Evolutionary conservation across 2,888 invertebrate genomes (phyloP), one percentile per base, ranked within the genome.

Genomic region (Aphidoletes aphidimyza): DNA sequence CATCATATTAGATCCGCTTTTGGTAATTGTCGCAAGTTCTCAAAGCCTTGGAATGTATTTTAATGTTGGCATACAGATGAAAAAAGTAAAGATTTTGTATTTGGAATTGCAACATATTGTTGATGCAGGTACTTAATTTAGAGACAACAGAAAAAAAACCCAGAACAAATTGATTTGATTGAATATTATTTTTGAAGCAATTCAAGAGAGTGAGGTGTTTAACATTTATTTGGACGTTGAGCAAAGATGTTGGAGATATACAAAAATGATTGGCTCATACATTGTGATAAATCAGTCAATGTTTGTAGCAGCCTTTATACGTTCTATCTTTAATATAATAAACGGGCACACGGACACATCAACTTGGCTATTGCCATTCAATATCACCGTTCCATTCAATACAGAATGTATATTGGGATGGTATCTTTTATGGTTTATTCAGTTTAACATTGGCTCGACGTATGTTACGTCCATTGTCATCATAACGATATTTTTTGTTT

Each of bases 391-490:
- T 14, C 69, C 69, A 11, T 69, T 69, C 14, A n/a, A 69, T 69
- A 69, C 30, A 11, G 17, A 3, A 9, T 1, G 9, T 2, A 34
- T 69, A 11, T 14, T 3, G 9, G 69, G 69, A 26, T 69, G 69
- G 69, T 69, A 69, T n/a, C 30, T 69, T 1, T 30, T 69, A n/a
- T 69, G 69, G 69, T 30, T 69, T 14, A 69, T 69, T 14, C 69
- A 69, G 14, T 5, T n/a, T 0, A 30, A 69, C 11, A 69, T 69
- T 5, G 34, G 69, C 14, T 1, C 30, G 0, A 1, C 69, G 14
- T 69, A 69, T 30, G 11, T 30, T 14, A 5, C 30, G 0, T 1
- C 1, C 11, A 14, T 26, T 11, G 34, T 69, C 14, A 14, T 14
- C 3, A 69, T 69, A 3, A 30, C 11, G 14, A 30, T 14, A 1